These are phyloP conservation scores for Caenorhabditis plicata DNA, from an alignment of 2,888 invertebrate genomes.

Conservation along the genomic window DNA sequence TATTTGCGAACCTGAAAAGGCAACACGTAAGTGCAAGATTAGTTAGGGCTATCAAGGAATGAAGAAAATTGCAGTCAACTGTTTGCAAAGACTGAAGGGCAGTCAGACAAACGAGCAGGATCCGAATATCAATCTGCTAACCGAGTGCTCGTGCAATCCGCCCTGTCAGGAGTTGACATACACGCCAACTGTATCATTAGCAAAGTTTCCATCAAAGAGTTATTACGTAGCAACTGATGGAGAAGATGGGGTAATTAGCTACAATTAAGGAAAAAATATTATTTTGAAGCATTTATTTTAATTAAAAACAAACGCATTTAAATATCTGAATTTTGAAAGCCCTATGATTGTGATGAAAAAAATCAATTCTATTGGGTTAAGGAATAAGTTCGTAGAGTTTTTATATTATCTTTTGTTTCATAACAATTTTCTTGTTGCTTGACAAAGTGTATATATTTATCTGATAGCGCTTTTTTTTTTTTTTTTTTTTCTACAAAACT, in stretches of 20 bases:
- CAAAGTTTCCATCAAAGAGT: constrained; percentile 34
- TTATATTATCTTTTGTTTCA: no score
- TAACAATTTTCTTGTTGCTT: no score
- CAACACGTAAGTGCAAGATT: constrained; percentile 11
- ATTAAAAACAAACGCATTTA: no score
- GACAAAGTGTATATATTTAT: no score
- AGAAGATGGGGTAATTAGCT: neutral
- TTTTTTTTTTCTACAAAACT: no score
- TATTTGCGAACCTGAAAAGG: constrained; percentile 20
- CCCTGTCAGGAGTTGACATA: constrained; percentile 40
- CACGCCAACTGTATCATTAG: constrained; percentile 37
- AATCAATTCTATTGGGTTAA: no score
- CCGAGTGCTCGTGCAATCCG: constrained; percentile 37
- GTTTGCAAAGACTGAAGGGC: constrained; percentile 38
- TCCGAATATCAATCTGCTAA: constrained; percentile 39
- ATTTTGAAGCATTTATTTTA: no score
- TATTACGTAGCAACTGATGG: constrained; percentile 41
- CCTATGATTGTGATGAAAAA: no score
- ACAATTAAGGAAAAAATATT: neutral
- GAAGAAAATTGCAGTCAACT: constrained; percentile 34
- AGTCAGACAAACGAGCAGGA: constrained; percentile 30
- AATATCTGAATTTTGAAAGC: no score
- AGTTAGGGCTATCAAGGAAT: neutral
- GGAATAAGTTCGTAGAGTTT: no score
- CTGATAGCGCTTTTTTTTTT: no score